Evolutionary conservation across 2,113 vertebrate species (phyloP), one percentile per base, ranked within the genome.

Genomic region (Odocoileus virginianus): DNA sequence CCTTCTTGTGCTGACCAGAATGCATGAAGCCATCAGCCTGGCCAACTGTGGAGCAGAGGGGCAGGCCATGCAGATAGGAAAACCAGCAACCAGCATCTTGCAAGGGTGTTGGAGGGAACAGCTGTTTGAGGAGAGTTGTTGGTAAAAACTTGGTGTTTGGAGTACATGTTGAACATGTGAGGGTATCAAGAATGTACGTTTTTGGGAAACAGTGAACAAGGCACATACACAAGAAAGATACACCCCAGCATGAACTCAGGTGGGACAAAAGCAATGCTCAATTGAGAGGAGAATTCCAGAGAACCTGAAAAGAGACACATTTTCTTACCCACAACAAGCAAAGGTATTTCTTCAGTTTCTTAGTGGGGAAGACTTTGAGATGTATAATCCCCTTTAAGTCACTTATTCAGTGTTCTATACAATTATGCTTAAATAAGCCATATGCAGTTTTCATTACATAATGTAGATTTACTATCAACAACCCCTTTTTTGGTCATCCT

Each of bases 161-260:
- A 36, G 7, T 67, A 6, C 0, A 50, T 27, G 40, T 57, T 95
- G 71, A 67, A 30, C 28, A 61, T 19, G 19, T 13, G 55, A 19
- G 64, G 74, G 36, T 16, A 28, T 55, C 52, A 16, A 79, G 52
- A 47, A 61, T 23, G 23, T 17, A 67, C 17, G 28, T 50, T 96
- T 95, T 60, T 50, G 82, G 81, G 93, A 94, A 96, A 96, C 1
- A 50, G 43, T 82, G 50, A 45, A 76, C 36, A 60, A 87, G 64
- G 78, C 52, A 54, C 17, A 36, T 7, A 16, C 17, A 64, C 10
- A 74, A 71, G 45, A 94, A 76, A 82, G 36, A 61, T 43, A 85
- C 1, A 67, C 4, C 13, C 43, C 11, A 21, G 0, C 7, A 2
- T 54, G 25, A 36, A 84, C 27, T 47, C 27, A 64, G 1, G 0